A percentile compares a stretch with the other conserved stretches of the same genome.
phyloP scores from a whole-genome alignment of 2,113 vertebrate genomes.

The Phoxinus phoxinus region DNA sequence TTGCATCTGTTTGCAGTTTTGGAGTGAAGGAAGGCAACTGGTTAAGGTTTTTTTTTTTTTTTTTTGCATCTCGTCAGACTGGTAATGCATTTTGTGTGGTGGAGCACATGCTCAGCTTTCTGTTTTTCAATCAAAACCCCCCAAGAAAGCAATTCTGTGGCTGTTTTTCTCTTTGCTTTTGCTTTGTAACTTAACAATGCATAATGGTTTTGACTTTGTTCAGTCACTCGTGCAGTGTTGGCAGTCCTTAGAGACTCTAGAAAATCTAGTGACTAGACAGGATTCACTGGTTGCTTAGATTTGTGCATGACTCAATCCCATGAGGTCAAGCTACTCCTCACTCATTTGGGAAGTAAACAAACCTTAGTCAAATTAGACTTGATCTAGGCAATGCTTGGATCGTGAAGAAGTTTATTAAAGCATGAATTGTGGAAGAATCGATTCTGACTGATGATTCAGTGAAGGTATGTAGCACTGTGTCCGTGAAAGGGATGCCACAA shows the following conservation, averaged over 20 bases:
- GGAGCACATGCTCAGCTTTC: constrained; percentile 3
- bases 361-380: constrained; percentile 15
- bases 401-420: not conserved
- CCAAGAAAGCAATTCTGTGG: not conserved
- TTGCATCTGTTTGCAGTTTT: constrained; percentile 3
- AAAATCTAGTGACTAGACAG: constrained; percentile 3
- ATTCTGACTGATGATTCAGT: not conserved
- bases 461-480: not conserved
- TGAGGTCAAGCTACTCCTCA: not conserved
- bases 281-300: constrained; percentile 30
- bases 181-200: constrained; percentile 3
- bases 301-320: constrained; percentile 32
- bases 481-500: not conserved
- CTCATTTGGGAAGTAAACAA: constrained; percentile 19
- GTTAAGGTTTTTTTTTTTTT: not conserved
- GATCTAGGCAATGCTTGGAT: not conserved
- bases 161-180: not conserved
- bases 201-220: constrained; percentile 20
- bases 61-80: not conserved
- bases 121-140: not conserved
- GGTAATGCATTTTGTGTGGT: not conserved
- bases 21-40: not conserved
- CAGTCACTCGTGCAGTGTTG: not conserved
- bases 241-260: not conserved
- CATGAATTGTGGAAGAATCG: not conserved